Conservation (phyloP, 2,888 invertebrate species). For the Nyleta sp. region DNA sequence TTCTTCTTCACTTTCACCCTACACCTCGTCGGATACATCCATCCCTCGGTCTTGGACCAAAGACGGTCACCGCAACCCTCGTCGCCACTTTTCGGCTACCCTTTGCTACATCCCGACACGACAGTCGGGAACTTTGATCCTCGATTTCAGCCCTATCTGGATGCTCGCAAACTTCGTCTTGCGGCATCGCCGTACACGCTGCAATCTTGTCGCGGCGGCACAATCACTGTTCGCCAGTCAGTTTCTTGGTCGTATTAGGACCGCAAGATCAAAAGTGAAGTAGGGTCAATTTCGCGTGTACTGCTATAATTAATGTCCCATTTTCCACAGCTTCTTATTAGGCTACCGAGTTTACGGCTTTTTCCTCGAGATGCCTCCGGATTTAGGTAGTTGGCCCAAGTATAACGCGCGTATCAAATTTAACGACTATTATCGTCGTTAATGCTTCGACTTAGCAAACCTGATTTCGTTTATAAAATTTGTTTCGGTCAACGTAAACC, state of each 20-base stretch:
- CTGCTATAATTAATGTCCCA: constrained; percentile 42
- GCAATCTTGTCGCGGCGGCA: constrained; percentile 35
- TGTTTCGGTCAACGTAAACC: background rate
- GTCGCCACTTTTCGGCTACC: constrained; percentile 62
- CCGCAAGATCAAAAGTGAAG: constrained; percentile 47
- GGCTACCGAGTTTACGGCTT: constrained; percentile 31
- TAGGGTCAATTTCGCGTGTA: constrained; percentile 37
- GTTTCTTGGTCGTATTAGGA: constrained; percentile 38
- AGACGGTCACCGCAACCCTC: constrained; percentile 65
- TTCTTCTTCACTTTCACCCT: constrained; percentile 26
- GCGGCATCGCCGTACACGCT: constrained; percentile 22
- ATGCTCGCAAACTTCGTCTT: constrained; percentile 62
- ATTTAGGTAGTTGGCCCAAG: constrained; percentile 22
- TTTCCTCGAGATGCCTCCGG: constrained; percentile 16
- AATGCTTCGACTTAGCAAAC: constrained; percentile 9
- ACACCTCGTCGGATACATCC: constrained; percentile 43
- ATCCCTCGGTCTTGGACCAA: constrained; percentile 1
- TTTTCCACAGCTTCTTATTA: constrained; percentile 50
- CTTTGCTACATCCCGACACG: constrained; percentile 58
- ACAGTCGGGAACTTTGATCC: constrained; percentile 76
- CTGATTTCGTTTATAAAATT: constrained; percentile 5
- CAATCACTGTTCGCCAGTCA: constrained; percentile 47
- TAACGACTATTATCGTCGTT: constrained; percentile 32
- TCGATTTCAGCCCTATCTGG: constrained; percentile 72
- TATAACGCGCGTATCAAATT: constrained; percentile 27